Evolutionary conservation across 1,140 invertebrate species (phyloP).

Genomic region (Berghia stephanieae): DNA sequence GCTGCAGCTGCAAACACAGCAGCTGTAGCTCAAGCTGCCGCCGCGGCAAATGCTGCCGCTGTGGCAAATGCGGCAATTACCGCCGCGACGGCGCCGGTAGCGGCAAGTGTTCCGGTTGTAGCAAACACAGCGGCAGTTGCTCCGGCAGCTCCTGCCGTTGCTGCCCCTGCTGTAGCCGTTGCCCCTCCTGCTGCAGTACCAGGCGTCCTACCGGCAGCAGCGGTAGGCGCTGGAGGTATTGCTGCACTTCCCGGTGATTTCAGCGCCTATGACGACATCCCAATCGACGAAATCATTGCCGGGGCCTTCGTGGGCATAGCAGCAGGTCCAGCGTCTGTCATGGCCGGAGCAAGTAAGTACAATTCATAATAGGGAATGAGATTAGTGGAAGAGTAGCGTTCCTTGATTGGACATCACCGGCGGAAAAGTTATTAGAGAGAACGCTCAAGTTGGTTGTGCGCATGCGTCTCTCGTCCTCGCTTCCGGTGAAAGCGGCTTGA

Average conservation of each 20-base stretch:
- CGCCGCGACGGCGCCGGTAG: background rate
- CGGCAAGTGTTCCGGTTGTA: background rate
- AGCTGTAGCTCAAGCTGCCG: background rate
- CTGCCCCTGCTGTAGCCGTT: background rate
- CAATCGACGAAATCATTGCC: background rate
- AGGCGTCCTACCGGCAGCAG: background rate
- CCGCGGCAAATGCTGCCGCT: constrained; percentile 11
- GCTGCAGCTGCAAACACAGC: constrained; percentile 3
- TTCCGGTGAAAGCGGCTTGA: too few species aligned
- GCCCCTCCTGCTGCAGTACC: background rate
- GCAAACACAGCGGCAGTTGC: constrained; percentile 4
- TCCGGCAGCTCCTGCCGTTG: background rate
- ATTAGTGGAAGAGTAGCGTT: too few species aligned
- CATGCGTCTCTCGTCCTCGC: too few species aligned
- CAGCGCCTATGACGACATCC: background rate
- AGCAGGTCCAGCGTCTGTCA: too few species aligned
- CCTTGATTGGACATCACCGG: too few species aligned
- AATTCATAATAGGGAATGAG: too few species aligned
- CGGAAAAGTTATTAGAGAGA: too few species aligned
- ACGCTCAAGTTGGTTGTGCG: too few species aligned
- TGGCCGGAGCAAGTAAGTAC: too few species aligned
- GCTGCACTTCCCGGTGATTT: background rate
- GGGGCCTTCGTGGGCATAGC: background rate
- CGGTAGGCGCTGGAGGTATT: background rate
- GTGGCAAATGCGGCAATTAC: background rate